A percentile compares a stretch with the other conserved stretches of the same genome.
phyloP scores from a whole-genome alignment of 2,113 vertebrate genomes.

The western clawed frog (Xenopus tropicalis) region UCB_Xtro_10.0 CM004444.2:84393001-84393500 shows the following conservation, averaged over 20 bases:
- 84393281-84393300: neutral
- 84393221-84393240: neutral
- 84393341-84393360: too few relatives aligned
- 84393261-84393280: neutral
- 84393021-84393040: neutral
- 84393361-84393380: too few relatives aligned
- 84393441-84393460: too few relatives aligned
- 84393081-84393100: neutral
- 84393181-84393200: neutral
- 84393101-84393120: neutral
- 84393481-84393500: too few relatives aligned
- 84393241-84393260: conserved; percentile 1
- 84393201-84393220: neutral
- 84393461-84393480: too few relatives aligned
- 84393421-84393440: too few relatives aligned
- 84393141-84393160: neutral
- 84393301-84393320: too few relatives aligned
- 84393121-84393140: neutral
- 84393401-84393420: too few relatives aligned
- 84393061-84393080: conserved; percentile 1
- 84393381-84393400: too few relatives aligned
- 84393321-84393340: too few relatives aligned
- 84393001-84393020: conserved; percentile 2
- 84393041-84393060: neutral
- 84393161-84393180: neutral